Base-by-base conservation (phyloP, 2,797 vertebrate genomes). In the Malurus leucopterus region DNA sequence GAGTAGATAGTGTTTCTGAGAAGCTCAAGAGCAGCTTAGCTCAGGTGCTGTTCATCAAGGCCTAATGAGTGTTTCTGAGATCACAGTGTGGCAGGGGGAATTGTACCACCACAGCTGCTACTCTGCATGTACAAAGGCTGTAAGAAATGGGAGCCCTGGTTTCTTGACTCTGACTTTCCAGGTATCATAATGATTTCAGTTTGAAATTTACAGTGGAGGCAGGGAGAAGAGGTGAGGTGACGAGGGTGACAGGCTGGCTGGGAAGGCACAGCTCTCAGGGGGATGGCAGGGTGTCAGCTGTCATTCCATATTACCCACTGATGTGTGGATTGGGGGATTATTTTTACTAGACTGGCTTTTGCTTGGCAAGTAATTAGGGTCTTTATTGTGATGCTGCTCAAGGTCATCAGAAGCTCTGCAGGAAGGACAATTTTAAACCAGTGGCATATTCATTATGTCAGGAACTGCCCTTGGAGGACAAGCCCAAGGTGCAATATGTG, bases 401-500 rank as follows among this genome's bases (percentile, higher is more conserved):
- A 85, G 76, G 65, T 89, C 54, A 73, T 43, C 27, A 30, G 27
- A 36, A 76, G 50, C 30, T 11, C 17, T 13, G 18, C 4, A 57
- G 44, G 14, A 83, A 68, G 27, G 54, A n/a, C 15, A 13, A 20
- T n/a, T 84, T 63, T 64, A 86, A 73, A 36, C 3, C 2, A 12
- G 14, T 2, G 6, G 19, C 0, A 1, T 29, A 49, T 70, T 82
- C 32, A 21, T 21, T 7, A 6, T 0, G 1, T n/a, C 13, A 29
- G 29, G 21, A 62, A 14, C 34, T 0, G 0, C 30, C 11, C 20
- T 64, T 0, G 0, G 19, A 75, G 2, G 5, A 62, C 22, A 76
- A 69, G 67, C 4, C 9, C 14, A 24, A 41, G 9, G 29, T 4
- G 23, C n/a, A 55, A 8, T 6, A 8, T 6, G 19, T 36, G 32